Evolutionary conservation across 2,888 invertebrate genomes (phyloP).

Genomic region (Sacculina carcini): DNA sequence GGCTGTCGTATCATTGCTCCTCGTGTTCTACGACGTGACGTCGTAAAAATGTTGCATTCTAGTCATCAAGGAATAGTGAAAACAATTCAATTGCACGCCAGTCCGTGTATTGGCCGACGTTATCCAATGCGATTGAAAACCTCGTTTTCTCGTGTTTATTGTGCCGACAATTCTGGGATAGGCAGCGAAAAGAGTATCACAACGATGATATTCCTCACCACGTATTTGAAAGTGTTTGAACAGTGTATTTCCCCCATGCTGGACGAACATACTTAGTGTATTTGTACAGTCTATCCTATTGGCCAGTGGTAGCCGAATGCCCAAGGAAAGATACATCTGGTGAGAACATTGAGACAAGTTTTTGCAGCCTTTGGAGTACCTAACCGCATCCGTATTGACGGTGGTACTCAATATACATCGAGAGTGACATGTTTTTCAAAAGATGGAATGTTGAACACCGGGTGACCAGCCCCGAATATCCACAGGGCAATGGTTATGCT

Average conservation of each 20-base stretch:
- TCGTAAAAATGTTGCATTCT: constrained; percentile 7
- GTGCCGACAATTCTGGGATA: background rate
- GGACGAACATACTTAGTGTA: constrained; percentile 3
- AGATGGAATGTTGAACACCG: background rate
- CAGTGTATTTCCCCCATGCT: constrained; percentile 6
- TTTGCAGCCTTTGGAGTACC: constrained; percentile 2
- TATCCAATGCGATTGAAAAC: constrained; percentile 10
- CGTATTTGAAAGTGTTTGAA: constrained; percentile 3
- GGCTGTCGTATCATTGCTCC: constrained; percentile 12
- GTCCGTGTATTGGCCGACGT: constrained; percentile 10
- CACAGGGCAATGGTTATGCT: constrained; percentile 1
- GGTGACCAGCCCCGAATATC: background rate
- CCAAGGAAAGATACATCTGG: background rate
- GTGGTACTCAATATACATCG: constrained; percentile 6
- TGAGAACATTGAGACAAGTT: background rate
- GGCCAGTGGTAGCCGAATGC: background rate
- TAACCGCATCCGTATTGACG: constrained; percentile 1
- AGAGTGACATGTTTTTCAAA: background rate
- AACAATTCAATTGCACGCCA: constrained; percentile 12
- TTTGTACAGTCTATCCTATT: constrained; percentile 4
- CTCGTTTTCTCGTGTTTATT: background rate
- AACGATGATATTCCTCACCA: background rate
- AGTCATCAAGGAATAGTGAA: constrained; percentile 10
- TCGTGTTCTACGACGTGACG: background rate
- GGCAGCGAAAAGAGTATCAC: background rate